Evolutionary conservation across 1,140 invertebrate genomes (phyloP), one percentile per base, ranked within the genome.

Genomic region (Saccostrea echinata): DNA sequence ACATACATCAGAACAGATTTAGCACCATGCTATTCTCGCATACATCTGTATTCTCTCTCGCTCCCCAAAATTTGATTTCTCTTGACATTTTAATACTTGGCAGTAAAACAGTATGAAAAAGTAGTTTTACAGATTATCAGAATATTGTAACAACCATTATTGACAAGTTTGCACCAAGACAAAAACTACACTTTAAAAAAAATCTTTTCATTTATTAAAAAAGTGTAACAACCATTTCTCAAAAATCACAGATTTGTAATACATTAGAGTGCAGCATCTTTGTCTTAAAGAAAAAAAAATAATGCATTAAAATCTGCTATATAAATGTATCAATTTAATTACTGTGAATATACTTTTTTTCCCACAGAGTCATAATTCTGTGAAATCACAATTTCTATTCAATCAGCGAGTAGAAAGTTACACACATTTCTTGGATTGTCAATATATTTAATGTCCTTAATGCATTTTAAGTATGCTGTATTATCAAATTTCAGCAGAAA

Each of bases 201-300:
- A 61, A 61, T 18, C 55, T 57, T 18, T 3, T 18, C 55, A 57
- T 57, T 57, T 57, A 16, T 12, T 18, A 8, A 57, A 57, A 11
- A 13, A 21, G 55, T 13, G 6, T n/a, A 21, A 61, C 55, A 61
- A 61, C 55, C 55, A 61, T 61, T n/a, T 61, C 55, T 61, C 55
- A 61, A 61, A 61, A 61, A 61, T 61, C 55, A 61, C 55, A 61
- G 55, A 61, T 21, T 61, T 61, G 55, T 61, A 61, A 61, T 61
- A 21, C 16, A 61, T 55, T 55, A 55, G 11, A 13, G 18, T 61
- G 55, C 55, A 61, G 6, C 21, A n/a, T 61, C 21, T 61, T 61
- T 8, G 55, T 61, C 18, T 61, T 43, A 8, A 6, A 6, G 4
- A 43, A 9, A 43, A 8, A 43, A 6, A 43, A 43, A 8, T 43